These are phyloP conservation scores for Laspeyria flexula DNA, from an alignment of 2,888 invertebrate genomes.

Conservation along the genomic window DNA sequence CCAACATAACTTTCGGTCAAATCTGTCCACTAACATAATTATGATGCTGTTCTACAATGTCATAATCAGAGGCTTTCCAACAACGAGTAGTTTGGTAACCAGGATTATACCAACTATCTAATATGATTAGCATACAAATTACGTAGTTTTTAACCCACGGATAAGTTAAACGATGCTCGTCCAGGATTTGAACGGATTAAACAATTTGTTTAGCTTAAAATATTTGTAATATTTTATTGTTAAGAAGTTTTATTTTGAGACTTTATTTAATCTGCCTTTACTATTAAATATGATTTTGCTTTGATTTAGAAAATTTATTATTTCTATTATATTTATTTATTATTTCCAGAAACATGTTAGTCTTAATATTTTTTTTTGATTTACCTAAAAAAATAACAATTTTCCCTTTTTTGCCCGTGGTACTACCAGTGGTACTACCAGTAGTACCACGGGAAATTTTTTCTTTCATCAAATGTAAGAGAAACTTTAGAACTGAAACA, in stretches of 20 bases:
- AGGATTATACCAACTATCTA: constrained; percentile 54
- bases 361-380: no score
- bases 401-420: no score
- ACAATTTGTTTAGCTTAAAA: constrained; percentile 35
- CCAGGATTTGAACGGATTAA: constrained; percentile 41
- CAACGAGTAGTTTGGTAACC: constrained; percentile 19
- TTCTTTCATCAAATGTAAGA: no score
- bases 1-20: constrained; percentile 20
- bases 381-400: no score
- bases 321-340: no score
- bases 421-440: no score
- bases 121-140: constrained; percentile 65
- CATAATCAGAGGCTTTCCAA: constrained; percentile 33
- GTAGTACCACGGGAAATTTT: no score
- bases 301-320: no score
- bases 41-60: constrained; percentile 30
- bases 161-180: constrained; percentile 42
- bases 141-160: constrained; percentile 50
- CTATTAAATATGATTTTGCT: no score
- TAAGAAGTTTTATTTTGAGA: constrained; percentile 1
- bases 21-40: constrained; percentile 30
- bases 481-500: no score
- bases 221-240: constrained; percentile 9
- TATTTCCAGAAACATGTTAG: no score
- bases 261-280: neutral